Percentiles rank a stretch among this genome's conserved stretches.
phyloP scores from a whole-genome alignment of 2,888 invertebrate species.

The Chymomyza amoena region DNA sequence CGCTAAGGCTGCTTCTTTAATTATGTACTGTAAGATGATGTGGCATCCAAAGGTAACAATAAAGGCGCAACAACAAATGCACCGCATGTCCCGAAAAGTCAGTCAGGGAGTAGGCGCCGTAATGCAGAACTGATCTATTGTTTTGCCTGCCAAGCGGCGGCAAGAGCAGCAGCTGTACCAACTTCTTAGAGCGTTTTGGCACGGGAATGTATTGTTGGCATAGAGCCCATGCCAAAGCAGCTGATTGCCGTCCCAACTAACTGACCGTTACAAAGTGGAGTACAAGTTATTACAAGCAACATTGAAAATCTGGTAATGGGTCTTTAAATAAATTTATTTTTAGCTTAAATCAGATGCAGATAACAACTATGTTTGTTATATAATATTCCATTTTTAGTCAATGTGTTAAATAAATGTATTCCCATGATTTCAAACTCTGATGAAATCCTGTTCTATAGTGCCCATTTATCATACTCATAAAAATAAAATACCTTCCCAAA shows the following conservation, averaged over 20 bases:
- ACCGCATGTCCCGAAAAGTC: slow-evolving; percentile 55
- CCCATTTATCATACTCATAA: slow-evolving; percentile 68
- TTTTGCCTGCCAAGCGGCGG: slow-evolving; percentile 32
- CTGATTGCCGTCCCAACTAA: background rate
- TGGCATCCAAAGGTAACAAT: slow-evolving; percentile 46
- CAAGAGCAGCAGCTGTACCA: slow-evolving; percentile 50
- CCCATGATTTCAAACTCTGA: slow-evolving; percentile 5
- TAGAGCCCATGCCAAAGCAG: slow-evolving; percentile 6
- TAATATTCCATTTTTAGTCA: background rate
- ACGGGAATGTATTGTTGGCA: slow-evolving; percentile 36
- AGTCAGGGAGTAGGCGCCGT: slow-evolving; percentile 53
- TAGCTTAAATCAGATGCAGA: no score
- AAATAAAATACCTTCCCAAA: slow-evolving; percentile 45
- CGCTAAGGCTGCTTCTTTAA: slow-evolving; percentile 45
- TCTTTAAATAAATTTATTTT: no score
- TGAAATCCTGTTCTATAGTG: background rate
- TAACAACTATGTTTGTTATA: background rate
- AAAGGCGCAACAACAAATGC: slow-evolving; percentile 39
- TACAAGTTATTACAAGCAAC: background rate
- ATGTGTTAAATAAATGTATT: background rate
- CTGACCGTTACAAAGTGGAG: background rate
- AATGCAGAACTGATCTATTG: slow-evolving; percentile 40
- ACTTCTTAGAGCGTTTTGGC: slow-evolving; percentile 38
- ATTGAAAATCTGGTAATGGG: background rate
- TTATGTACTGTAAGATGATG: slow-evolving; percentile 54